Percentiles rank a stretch among this genome's conserved stretches.
Evolutionary conservation across 2,113 vertebrate species (phyloP).

Genomic region (Sporophila hypoxantha): DNA sequence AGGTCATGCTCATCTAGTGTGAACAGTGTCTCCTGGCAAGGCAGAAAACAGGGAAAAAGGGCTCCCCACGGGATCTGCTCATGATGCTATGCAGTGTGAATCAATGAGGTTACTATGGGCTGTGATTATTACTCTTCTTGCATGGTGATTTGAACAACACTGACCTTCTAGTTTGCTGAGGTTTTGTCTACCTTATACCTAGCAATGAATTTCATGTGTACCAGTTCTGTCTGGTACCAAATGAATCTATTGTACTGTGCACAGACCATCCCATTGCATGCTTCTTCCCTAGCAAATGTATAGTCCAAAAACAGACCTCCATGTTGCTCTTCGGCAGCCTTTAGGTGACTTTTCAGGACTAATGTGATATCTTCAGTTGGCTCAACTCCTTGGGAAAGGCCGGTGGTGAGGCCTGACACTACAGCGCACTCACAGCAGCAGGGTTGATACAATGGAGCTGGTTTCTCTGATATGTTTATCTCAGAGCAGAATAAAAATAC

Average conservation of each 20-base stretch:
- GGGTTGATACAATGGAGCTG: not conserved
- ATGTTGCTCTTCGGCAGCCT: not conserved
- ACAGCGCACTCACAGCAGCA: not conserved
- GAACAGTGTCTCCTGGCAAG: not conserved
- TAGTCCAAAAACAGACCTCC: not conserved
- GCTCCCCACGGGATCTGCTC: not conserved
- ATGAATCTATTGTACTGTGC: not conserved
- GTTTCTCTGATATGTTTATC: not conserved
- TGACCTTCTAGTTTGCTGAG: not conserved
- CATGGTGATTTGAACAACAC: not conserved
- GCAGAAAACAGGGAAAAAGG: not conserved
- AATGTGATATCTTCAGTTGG: not conserved
- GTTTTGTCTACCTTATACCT: not conserved
- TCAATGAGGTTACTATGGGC: not conserved
- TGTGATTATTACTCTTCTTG: not conserved
- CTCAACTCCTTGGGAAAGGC: not conserved
- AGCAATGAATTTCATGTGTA: not conserved
- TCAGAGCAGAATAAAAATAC: not conserved
- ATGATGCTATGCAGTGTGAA: not conserved
- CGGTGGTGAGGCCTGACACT: not conserved
- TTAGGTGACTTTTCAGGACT: not conserved
- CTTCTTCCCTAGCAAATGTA: not conserved
- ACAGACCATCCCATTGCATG: accelerated
- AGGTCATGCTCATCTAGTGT: not conserved
- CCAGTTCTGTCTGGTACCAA: not conserved